Evolutionary conservation across 2,797 vertebrate species (phyloP).

Genomic region (Enteromius unitaeniatus): DNA sequence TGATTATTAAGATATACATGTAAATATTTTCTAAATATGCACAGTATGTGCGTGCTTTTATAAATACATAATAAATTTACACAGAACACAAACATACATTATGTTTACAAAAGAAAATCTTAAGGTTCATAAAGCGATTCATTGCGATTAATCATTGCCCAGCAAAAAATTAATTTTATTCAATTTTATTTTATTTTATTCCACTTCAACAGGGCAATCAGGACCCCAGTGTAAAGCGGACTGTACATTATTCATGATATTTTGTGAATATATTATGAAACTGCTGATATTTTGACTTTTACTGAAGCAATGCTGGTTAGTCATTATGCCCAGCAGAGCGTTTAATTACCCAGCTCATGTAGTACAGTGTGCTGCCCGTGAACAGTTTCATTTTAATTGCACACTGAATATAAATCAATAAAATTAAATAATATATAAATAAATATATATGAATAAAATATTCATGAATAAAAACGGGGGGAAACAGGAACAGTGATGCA

Average conservation of each 20-base stretch:
- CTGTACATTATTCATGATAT: background rate
- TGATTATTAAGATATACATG: too few relatives aligned
- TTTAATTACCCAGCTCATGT: background rate
- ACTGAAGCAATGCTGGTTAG: background rate
- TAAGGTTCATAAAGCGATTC: too few relatives aligned
- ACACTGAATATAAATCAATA: background rate
- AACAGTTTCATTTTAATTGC: background rate
- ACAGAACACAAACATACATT: too few relatives aligned
- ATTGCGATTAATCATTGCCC: too few relatives aligned
- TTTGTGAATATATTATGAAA: background rate
- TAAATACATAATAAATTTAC: too few relatives aligned
- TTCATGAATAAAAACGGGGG: background rate
- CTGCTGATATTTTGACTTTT: background rate
- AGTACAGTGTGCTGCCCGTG: background rate
- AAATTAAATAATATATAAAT: background rate
- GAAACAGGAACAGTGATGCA: background rate
- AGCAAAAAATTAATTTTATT: background rate
- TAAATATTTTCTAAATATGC: too few relatives aligned
- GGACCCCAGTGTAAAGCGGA: background rate
- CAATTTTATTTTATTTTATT: background rate
- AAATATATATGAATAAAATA: too few relatives aligned
- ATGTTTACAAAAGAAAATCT: too few relatives aligned
- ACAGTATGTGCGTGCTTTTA: too few relatives aligned
- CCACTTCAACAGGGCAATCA: background rate
- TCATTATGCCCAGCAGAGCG: background rate